These are phyloP conservation scores for Clarias magur DNA, from an alignment of 2,113 vertebrate genomes.

Conservation along the genomic window DNA sequence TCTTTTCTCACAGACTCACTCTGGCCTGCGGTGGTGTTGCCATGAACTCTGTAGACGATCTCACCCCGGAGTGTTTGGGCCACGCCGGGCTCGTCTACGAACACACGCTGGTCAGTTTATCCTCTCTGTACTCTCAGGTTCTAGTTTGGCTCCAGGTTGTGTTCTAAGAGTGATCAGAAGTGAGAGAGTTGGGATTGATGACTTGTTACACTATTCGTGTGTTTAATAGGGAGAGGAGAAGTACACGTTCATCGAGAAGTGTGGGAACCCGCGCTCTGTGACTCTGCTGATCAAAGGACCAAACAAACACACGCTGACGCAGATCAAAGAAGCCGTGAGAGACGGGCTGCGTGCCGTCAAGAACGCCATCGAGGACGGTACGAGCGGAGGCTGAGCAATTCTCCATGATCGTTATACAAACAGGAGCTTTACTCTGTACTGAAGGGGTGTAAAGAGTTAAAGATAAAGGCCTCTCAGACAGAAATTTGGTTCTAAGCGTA, in stretches of 20 bases:
- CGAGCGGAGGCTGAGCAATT: background rate
- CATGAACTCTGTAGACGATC: conserved; percentile 93
- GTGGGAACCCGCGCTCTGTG: conserved; percentile 91
- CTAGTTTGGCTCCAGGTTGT: background rate
- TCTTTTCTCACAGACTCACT: conserved; percentile 73
- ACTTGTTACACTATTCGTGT: background rate
- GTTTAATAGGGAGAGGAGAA: conserved; percentile 91
- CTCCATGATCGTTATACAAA: background rate
- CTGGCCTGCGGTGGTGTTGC: conserved; percentile 91
- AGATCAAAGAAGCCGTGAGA: conserved; percentile 94
- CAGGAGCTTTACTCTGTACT: background rate
- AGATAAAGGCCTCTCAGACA: too few species aligned
- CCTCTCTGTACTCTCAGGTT: background rate
- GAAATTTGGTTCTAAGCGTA: too few species aligned
- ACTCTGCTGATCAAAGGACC: conserved; percentile 92
- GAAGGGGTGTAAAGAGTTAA: background rate
- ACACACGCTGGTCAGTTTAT: conserved; percentile 84
- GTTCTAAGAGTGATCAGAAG: too few species aligned
- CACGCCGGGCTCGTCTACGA: conserved; percentile 91
- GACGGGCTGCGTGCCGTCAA: conserved; percentile 94
- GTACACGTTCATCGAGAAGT: conserved; percentile 94
- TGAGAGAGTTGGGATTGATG: background rate
- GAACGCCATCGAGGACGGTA: conserved; percentile 97
- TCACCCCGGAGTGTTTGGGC: conserved; percentile 87
- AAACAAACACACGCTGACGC: conserved; percentile 93